Base-by-base conservation (phyloP, 1,140 invertebrate genomes). In the Meteorus sp. region DNA sequence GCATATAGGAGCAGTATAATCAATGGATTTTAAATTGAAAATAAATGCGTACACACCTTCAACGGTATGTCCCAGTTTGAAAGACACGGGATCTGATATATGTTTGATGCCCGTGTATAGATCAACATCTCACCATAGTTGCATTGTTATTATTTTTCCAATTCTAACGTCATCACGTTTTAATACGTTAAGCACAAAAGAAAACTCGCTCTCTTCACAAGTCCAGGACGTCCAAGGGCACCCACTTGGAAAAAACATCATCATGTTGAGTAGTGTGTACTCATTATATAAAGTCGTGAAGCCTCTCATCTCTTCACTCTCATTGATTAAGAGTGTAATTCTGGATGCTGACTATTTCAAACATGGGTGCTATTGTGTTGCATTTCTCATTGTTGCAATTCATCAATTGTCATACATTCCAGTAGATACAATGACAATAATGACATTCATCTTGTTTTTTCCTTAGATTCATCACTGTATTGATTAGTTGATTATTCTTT, bases 181-280 rank as follows among this genome's bases (percentile, higher is more conserved):
- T n/a, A n/a, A n/a, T n/a, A 39, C 55, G 50, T 61, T 56, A n/a
- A n/a, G n/a, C 63, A 48, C 41, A 63, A 50, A 54, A 48, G 47
- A 68, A n/a, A 72, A 69, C 67, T 62, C 29, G 63, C 71, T 69
- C 62, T 47, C 66, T 51, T 7, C 27, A 56, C 41, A 52, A 47
- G 56, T 48, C 33, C 48, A 70, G 67, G 56, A 65, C 57, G 61
- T 67, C 59, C 70, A 72, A 72, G 70, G 70, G 68, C 61, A 61
- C 54, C 67, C 61, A 63, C 60, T 69, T 65, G 6, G 48, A 45
- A 29, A 43, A 57, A n/a, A n/a, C n/a, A n/a, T n/a, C n/a, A n/a
- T n/a, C n/a, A n/a, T n/a, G n/a, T n/a, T n/a, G n/a, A n/a, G n/a
- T n/a, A 55, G 62, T 66, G 56, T 59, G 56, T 56, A 43, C 53